Percentiles rank a stretch among this genome's conserved stretches.
Evolutionary conservation across 2,888 invertebrate genomes (phyloP).

Genomic region (Maniola hyperantus): DNA sequence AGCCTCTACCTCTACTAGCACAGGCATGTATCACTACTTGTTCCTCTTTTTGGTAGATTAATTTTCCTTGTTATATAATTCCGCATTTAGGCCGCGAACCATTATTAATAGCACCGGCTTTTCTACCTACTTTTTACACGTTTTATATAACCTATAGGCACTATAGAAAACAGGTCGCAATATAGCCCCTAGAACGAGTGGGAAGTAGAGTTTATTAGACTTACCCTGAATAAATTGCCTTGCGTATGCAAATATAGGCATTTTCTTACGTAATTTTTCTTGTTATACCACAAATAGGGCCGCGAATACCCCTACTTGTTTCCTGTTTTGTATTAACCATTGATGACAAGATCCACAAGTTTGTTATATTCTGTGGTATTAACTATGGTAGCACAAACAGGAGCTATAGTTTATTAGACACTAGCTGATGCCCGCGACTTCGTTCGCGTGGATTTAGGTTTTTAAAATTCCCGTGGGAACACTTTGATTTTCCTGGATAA

Average conservation of each 20-base stretch:
- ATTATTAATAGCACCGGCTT: conserved; percentile 55
- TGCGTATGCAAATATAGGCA: not conserved
- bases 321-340: conserved; percentile 53
- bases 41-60: no score
- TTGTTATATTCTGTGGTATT: no score
- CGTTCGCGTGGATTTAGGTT: no score
- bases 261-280: not conserved
- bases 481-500: no score
- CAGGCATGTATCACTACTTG: no score
- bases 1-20: no score
- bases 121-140: conserved; percentile 52
- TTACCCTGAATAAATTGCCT: not conserved
- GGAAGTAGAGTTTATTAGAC: not conserved
- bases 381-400: no score
- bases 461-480: no score
- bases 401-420: no score
- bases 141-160: conserved; percentile 54
- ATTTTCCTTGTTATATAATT: conserved; percentile 12
- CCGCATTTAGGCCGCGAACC: conserved; percentile 73
- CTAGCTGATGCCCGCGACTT: no score
- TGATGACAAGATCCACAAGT: no score
- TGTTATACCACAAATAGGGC: conserved; percentile 67
- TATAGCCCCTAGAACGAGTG: not conserved
- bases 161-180: conserved; percentile 33
- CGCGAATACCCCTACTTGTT: conserved; percentile 57